Base-by-base conservation (phyloP, 2,797 vertebrate genomes). In the Gambelia wislizenii region DNA sequence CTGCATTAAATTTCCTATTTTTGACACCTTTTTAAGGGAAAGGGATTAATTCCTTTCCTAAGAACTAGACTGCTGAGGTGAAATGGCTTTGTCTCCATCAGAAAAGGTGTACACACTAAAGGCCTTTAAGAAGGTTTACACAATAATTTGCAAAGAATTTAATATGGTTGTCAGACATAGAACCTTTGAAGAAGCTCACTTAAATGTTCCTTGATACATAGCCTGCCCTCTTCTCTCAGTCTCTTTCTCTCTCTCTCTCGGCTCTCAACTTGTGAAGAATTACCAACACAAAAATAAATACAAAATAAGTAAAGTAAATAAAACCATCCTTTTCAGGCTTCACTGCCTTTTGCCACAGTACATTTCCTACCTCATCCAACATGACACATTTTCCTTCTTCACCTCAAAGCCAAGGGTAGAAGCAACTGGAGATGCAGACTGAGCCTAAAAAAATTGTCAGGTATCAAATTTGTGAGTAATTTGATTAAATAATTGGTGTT, bases 1-100 rank as follows among this genome's bases (percentile, higher is more conserved):
- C 76, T 72, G 36, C 89, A 87, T 25, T 59, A 92, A 74, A 85
- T 77, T 33, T 75, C 93, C 33, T 76, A 92, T 87, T 94, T 95
- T 27, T 90, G 56, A 87, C 79, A 89, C 1, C 76, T 90, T 92
- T 92, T 81, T 72, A 49, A 59, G 18, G 89, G 81, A 47, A 6
- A 39, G 74, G 0, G 8, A 91, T 92, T 88, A 90, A 86, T 90
- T 91, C 83, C 1, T 1, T 72, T 92, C 89, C 84, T 91, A 87
- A 96, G 81, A 78, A 70, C 0, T 27, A 4, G 79, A 86, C 42
- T 76, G 89, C 88, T 84, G 9, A 88, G 75, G 85, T 72, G 14
- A 8, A 44, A 4, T 79, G 87, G 20, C 56, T 94, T 90, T 70
- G 76, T 0, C 49, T 89, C 76, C 30, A 42, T 12, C 75, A 87